Conservation (phyloP, 1,140 invertebrate species). For the Orius laevigatus region DNA sequence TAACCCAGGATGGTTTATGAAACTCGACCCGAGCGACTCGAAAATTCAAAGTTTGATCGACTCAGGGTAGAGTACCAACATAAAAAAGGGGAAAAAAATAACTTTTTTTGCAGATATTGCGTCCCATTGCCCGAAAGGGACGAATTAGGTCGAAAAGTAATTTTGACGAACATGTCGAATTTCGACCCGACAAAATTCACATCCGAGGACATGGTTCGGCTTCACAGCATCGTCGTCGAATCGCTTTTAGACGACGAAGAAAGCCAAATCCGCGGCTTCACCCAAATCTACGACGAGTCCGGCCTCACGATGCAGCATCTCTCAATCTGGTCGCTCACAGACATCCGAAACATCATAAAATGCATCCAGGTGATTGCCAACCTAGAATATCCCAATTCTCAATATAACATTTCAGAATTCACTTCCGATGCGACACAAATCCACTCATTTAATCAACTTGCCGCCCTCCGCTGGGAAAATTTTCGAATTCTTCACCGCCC, state of each 20-base stretch:
- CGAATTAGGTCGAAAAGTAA: constrained; percentile 48
- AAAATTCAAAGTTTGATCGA: constrained; percentile 51
- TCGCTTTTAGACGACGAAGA: constrained; percentile 65
- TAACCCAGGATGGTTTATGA: constrained; percentile 45
- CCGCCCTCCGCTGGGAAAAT: constrained; percentile 60
- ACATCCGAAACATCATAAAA: constrained; percentile 56
- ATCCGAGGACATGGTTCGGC: constrained; percentile 62
- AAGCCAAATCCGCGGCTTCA: constrained; percentile 57
- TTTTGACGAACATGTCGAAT: constrained; percentile 57
- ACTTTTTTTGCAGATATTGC: constrained; percentile 37
- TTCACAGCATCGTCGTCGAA: constrained; percentile 61
- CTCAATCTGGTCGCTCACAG: constrained; percentile 60
- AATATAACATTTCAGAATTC: constrained; percentile 47
- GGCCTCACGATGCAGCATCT: constrained; percentile 67
- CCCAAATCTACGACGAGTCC: constrained; percentile 67
- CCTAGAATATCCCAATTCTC: constrained; percentile 23
- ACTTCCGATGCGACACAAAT: constrained; percentile 67
- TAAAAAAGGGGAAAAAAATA: neutral
- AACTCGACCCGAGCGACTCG: constrained; percentile 49
- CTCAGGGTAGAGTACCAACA: constrained; percentile 37
- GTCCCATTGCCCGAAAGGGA: constrained; percentile 65
- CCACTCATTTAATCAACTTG: constrained; percentile 59
- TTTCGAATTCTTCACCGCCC: constrained; percentile 58
- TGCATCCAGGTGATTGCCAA: constrained; percentile 46
- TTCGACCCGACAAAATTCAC: constrained; percentile 62